Percentiles rank a stretch among this genome's conserved stretches.
These are phyloP conservation scores for Ispidina picta DNA, from an alignment of 2,797 vertebrate genomes.

Conservation along the genomic window DNA sequence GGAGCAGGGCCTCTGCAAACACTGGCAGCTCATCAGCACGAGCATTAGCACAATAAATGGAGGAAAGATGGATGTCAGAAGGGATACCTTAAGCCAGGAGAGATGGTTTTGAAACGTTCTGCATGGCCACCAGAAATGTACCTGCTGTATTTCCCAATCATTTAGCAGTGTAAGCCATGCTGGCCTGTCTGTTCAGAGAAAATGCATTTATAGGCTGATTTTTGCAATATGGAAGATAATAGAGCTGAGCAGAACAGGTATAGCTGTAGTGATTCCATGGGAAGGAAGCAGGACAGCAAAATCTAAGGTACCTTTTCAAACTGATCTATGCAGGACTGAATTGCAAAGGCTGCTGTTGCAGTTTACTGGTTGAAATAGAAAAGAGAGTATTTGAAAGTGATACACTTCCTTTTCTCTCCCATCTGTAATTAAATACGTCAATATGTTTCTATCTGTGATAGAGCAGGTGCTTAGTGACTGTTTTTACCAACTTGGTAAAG, in stretches of 20 bases:
- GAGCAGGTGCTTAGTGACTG: neutral
- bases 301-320: neutral
- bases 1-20: neutral
- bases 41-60: neutral
- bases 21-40: neutral
- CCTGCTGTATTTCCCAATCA: neutral
- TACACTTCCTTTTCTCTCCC: neutral
- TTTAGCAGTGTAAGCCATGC: neutral
- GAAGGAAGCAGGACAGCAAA: neutral
- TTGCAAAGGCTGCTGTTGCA: neutral
- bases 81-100: neutral
- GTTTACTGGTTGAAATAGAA: slow-evolving; percentile 1
- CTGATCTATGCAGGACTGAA: neutral
- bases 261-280: neutral
- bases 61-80: neutral
- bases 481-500: neutral
- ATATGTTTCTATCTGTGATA: neutral
- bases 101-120: neutral
- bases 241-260: neutral
- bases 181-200: neutral
- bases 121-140: neutral
- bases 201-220: neutral
- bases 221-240: neutral
- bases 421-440: neutral
- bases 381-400: neutral